Evolutionary conservation across 1,140 invertebrate genomes (phyloP).

Genomic region (Tribolium madens): DNA sequence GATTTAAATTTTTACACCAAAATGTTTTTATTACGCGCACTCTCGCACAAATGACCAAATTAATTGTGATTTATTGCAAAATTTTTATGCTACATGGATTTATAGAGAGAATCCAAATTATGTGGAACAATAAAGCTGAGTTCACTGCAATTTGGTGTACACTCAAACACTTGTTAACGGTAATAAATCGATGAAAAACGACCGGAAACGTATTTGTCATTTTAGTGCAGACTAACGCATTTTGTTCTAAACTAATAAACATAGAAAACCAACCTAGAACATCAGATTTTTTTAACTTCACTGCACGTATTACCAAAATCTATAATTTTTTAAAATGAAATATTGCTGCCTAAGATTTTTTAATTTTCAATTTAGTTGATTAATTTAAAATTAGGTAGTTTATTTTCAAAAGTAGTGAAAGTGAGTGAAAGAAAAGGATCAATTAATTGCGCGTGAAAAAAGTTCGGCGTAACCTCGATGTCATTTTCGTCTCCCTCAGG

Average conservation of each 20-base stretch:
- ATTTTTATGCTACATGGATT: neutral
- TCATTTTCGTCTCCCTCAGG: neutral
- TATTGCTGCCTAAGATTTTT: too few relatives aligned
- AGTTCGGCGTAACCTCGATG: neutral
- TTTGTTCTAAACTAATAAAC: neutral
- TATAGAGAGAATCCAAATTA: neutral
- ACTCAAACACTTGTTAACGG: neutral
- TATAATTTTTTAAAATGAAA: too few relatives aligned
- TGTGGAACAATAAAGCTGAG: neutral
- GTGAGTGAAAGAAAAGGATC: neutral
- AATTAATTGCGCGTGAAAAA: constrained; percentile 1
- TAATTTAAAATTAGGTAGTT: too few relatives aligned
- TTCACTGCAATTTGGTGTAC: neutral
- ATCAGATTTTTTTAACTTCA: too few relatives aligned
- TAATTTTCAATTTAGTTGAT: too few relatives aligned
- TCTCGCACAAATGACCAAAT: neutral
- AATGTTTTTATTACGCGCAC: neutral
- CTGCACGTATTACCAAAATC: too few relatives aligned
- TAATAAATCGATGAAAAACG: neutral
- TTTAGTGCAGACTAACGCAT: neutral
- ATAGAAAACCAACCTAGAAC: too few relatives aligned
- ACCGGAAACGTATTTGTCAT: neutral
- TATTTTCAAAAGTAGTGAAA: neutral
- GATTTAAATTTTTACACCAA: neutral
- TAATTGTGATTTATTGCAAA: neutral